Conservation (phyloP, 2,113 vertebrate species). For the Uropsilus gracilis region DNA sequence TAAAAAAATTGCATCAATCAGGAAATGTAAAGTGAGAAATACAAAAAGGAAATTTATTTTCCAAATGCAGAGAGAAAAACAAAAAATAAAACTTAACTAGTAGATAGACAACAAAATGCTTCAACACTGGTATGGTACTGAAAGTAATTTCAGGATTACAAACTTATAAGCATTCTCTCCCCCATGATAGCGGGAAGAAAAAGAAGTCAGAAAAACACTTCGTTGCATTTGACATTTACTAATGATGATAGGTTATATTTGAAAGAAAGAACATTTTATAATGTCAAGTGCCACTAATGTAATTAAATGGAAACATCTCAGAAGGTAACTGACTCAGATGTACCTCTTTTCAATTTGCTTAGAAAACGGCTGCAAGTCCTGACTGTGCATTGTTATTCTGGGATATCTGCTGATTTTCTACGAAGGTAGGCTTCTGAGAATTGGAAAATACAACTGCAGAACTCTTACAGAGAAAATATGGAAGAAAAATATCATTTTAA, state of each 20-base stretch:
- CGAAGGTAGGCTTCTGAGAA: neutral
- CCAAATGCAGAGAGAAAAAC: neutral
- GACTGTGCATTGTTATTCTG: neutral
- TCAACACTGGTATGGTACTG: neutral
- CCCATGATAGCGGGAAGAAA: neutral
- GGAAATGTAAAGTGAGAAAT: neutral
- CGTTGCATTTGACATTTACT: constrained; percentile 59
- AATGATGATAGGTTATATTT: constrained; percentile 26
- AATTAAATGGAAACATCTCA: constrained; percentile 34
- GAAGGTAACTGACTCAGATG: constrained; percentile 20
- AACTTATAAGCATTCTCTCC: constrained; percentile 47
- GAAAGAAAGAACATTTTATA: constrained; percentile 61
- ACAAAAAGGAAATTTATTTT: neutral
- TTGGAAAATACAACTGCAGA: constrained; percentile 12
- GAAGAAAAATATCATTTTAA: neutral
- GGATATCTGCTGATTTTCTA: constrained; percentile 15
- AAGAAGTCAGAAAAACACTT: constrained; percentile 40
- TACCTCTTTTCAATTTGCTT: neutral
- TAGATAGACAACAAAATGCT: neutral
- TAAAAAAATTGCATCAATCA: neutral
- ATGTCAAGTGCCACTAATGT: constrained; percentile 60
- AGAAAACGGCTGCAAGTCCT: neutral
- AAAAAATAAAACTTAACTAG: neutral
- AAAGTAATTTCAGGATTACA: constrained; percentile 43
- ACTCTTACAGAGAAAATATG: neutral